A percentile compares a stretch with the other conserved stretches of the same genome.
Evolutionary conservation across 2,797 vertebrate genomes (phyloP).

Genomic region (Xenopus petersii): DNA sequence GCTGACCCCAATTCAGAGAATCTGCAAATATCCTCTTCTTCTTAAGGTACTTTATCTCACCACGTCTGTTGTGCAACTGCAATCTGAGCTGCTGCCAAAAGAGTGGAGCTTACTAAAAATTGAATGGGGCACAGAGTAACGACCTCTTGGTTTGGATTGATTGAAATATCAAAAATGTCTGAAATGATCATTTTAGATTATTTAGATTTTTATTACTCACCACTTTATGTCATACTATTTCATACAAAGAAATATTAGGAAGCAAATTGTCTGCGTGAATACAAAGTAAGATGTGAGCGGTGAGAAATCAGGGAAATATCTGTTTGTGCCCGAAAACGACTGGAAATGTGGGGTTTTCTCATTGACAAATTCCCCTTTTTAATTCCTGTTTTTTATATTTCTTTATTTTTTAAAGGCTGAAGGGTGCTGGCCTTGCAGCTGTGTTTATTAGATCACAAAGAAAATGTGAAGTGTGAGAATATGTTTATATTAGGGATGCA

Average conservation of each 20-base stretch:
- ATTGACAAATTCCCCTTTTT: slow-evolving; percentile 45
- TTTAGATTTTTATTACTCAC: too few relatives aligned
- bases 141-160: too few relatives aligned
- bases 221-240: too few relatives aligned
- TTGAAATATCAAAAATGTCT: too few relatives aligned
- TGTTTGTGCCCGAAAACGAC: slow-evolving; percentile 11
- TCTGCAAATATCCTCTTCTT: slow-evolving; percentile 97
- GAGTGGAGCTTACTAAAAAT: not conserved
- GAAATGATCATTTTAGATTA: too few relatives aligned
- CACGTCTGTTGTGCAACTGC: too few relatives aligned
- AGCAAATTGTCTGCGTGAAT: not conserved
- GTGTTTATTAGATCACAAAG: slow-evolving; percentile 33
- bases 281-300: not conserved
- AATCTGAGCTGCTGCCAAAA: too few relatives aligned
- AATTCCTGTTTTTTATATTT: slow-evolving; percentile 14
- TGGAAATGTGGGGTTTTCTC: slow-evolving; percentile 45
- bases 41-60: slow-evolving; percentile 79
- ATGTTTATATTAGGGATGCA: too few relatives aligned
- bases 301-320: slow-evolving; percentile 14
- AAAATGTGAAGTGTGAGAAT: not conserved
- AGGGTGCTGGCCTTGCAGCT: slow-evolving; percentile 36
- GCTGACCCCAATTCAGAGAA: slow-evolving; percentile 93
- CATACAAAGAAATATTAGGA: too few relatives aligned
- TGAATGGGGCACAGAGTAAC: too few relatives aligned
- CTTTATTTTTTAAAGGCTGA: too few relatives aligned